Evolutionary conservation across 2,113 vertebrate genomes (phyloP), one percentile per base, ranked within the genome.

Genomic region (Platichthys flesus): DNA sequence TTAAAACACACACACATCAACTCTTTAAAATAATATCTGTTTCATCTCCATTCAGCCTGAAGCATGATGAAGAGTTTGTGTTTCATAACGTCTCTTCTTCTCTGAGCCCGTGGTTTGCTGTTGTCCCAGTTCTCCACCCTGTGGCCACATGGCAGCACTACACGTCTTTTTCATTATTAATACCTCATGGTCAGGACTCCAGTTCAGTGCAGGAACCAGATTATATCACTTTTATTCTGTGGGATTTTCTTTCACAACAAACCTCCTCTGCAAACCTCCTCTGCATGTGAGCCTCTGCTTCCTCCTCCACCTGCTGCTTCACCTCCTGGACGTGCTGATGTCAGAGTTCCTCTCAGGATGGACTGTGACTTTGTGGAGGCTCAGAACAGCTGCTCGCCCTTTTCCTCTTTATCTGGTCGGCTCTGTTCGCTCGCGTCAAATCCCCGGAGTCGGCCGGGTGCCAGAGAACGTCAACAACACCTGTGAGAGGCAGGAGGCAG

Each of bases 81-180:
- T 9, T 40, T 40, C 37, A 40, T 31, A 31, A 3, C 35, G 26
- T 52, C 6, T 31, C 31, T 0, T 59, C 26, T 74, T 42, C 61
- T 21, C 7, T 10, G 12, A 60, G 45, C 23, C 58, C 42, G 15
- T 28, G 14, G 1, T 56, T 7, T 55, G 62, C 13, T 58, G 77
- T 57, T n/a, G 90, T 80, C 70, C 74, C 64, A 85, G 81, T 54
- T 67, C 89, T 47, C 88, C 89, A 76, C 72, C 85, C 18, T 61
- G 90, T 91, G 91, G 91, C 72, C 47, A 70, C 21, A 58, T 16
- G 18, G 49, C 65, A 60, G 49, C 23, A 88, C 52, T 90, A 74
- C 87, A 85, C 23, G 57, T 3, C 3, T 18, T 37, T 31, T 54
- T 52, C 31, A 60, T 62, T 23, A 3, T 62, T 2, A 16, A 64